phyloP scores from a whole-genome alignment of 2,113 vertebrate genomes.

The Cottus gobio region DNA sequence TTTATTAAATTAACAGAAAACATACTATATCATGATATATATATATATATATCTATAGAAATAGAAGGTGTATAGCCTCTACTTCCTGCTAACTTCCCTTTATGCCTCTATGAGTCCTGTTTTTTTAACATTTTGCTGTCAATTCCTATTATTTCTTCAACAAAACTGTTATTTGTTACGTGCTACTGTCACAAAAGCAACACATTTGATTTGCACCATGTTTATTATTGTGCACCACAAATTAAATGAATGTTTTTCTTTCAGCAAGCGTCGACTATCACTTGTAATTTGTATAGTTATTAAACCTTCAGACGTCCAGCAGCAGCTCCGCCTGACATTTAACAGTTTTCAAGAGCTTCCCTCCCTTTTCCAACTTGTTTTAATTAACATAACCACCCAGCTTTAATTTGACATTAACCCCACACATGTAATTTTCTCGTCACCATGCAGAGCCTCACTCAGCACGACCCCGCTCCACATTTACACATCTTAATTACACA shows the following conservation, averaged over 20 bases:
- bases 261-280: neutral
- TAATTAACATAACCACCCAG: slow-evolving; percentile 44
- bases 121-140: neutral
- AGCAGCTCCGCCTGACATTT: slow-evolving; percentile 15
- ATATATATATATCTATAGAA: no score
- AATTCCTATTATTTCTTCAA: neutral
- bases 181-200: neutral
- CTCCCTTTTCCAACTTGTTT: slow-evolving; percentile 19
- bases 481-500: slow-evolving; percentile 57
- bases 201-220: neutral
- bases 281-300: neutral
- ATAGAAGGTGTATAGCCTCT: no score
- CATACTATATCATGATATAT: neutral
- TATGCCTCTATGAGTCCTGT: no score
- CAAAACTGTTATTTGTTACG: neutral
- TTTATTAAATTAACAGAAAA: neutral
- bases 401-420: slow-evolving; percentile 47
- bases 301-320: neutral
- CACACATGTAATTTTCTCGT: slow-evolving; percentile 29
- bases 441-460: slow-evolving; percentile 20
- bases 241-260: neutral
- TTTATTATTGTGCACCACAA: neutral
- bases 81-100: neutral
- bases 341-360: slow-evolving; percentile 1
- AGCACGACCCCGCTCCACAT: slow-evolving; percentile 42